These are phyloP conservation scores for Zaprionus tsacasi DNA, from an alignment of 1,140 invertebrate genomes.

Conservation along the genomic window DNA sequence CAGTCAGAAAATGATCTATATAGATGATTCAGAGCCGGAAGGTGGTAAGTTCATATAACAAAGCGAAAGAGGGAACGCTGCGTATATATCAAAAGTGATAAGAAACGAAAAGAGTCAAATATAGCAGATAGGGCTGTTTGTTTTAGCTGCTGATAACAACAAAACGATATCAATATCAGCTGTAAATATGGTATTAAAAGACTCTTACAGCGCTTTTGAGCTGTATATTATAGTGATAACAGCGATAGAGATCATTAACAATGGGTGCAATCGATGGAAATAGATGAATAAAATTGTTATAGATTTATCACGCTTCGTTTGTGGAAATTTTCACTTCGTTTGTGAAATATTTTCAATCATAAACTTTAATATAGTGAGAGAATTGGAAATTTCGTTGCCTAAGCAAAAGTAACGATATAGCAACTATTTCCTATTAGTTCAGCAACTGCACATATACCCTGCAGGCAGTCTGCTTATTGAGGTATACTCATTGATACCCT, in stretches of 20 bases:
- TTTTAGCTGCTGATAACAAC: conserved; percentile 10
- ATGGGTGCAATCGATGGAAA: neutral
- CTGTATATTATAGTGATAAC: neutral
- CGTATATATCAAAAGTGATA: conserved; percentile 33
- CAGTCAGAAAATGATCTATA: conserved; percentile 89
- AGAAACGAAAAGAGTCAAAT: conserved; percentile 1
- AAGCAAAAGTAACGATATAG: neutral
- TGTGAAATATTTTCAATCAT: neutral
- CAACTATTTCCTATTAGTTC: neutral
- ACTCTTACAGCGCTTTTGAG: conserved; percentile 19
- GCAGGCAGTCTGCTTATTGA: neutral
- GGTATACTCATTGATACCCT: too few species aligned
- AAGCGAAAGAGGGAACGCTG: neutral
- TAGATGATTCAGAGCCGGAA: conserved; percentile 93
- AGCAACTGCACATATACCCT: neutral
- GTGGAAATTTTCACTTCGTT: neutral
- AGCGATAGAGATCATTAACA: neutral
- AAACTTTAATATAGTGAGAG: neutral
- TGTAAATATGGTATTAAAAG: conserved; percentile 37
- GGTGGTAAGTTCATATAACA: conserved; percentile 88
- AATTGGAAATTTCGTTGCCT: neutral
- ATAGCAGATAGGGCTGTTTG: neutral
- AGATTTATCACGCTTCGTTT: neutral
- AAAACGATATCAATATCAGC: conserved; percentile 10
- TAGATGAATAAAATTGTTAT: neutral